phyloP scores from a whole-genome alignment of 30 jellyfish, hydroid and myxozoan species.

The Aurelia aurita complex sp. Pacific region DNA sequence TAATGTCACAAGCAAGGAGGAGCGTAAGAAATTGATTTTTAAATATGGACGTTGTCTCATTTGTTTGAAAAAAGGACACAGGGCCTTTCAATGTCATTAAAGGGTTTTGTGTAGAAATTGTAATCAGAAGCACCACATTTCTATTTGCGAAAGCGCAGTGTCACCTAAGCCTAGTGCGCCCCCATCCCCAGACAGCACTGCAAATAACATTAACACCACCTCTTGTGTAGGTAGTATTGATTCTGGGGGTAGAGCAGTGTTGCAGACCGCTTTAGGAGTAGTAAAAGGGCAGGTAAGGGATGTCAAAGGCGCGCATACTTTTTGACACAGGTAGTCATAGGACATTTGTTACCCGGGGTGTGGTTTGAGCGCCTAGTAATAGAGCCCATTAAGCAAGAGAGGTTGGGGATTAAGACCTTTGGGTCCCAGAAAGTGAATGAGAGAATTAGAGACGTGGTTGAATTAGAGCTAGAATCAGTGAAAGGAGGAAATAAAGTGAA shows the following conservation, averaged over 20 bases:
- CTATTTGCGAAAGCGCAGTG: constrained; percentile 24
- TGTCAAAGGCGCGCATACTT: constrained; percentile 27
- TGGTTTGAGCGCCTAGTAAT: constrained; percentile 1
- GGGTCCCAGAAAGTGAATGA: constrained; percentile 35
- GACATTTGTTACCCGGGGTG: background rate
- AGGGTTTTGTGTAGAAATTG: constrained; percentile 12
- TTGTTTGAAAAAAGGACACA: constrained; percentile 39
- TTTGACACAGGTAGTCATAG: constrained; percentile 38
- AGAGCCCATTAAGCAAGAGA: constrained; percentile 20
- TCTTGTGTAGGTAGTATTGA: constrained; percentile 37
- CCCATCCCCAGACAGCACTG: constrained; percentile 5
- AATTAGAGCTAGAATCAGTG: constrained; percentile 8
- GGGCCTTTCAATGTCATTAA: constrained; percentile 37
- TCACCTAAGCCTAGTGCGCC: background rate
- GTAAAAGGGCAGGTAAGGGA: constrained; percentile 18
- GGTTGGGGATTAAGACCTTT: constrained; percentile 36
- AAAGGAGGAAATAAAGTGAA: constrained; percentile 5
- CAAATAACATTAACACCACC: background rate
- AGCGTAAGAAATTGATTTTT: constrained; percentile 34
- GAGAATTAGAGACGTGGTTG: constrained; percentile 47
- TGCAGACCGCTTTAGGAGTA: constrained; percentile 54
- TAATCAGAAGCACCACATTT: constrained; percentile 50
- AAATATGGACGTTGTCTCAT: constrained; percentile 32
- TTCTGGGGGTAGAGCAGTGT: constrained; percentile 51
- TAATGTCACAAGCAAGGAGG: constrained; percentile 3